These are phyloP conservation scores for Malachius bipustulatus DNA, from an alignment of 2,888 invertebrate genomes.

Conservation along the genomic window DNA sequence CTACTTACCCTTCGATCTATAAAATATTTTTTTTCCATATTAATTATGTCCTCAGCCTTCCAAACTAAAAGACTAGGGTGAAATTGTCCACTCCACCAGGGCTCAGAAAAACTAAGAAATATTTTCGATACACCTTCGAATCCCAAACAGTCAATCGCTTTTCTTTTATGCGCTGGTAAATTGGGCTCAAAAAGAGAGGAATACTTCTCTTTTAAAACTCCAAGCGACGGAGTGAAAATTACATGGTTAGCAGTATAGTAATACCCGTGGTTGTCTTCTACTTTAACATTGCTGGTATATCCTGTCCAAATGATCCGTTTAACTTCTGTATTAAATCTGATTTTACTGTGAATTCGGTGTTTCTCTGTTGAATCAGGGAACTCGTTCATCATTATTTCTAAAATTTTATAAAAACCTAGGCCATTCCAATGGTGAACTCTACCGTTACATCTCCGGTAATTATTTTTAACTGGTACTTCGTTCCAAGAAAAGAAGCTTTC, in stretches of 20 bases:
- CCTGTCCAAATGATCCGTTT: not conserved
- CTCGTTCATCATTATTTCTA: not conserved
- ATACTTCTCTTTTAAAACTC: not conserved
- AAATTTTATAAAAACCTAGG: not conserved
- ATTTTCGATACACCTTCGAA: not conserved
- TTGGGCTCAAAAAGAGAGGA: not conserved
- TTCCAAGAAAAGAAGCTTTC: not conserved
- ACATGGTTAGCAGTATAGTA: not conserved
- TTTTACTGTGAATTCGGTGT: not conserved
- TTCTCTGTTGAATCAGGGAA: not conserved
- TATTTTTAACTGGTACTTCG: not conserved
- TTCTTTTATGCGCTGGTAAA: not conserved
- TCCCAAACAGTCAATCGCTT: not conserved
- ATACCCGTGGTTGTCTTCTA: not conserved
- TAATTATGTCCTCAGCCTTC: not conserved
- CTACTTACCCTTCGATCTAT: too few relatives aligned
- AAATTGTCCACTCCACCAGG: not conserved
- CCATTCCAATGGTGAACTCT: not conserved
- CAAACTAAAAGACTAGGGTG: too few relatives aligned
- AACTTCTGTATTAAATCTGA: not conserved
- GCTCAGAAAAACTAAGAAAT: not conserved
- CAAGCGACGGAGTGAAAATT: not conserved
- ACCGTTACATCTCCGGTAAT: not conserved
- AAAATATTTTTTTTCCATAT: conserved; percentile 1
- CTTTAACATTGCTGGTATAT: not conserved